phyloP scores from a whole-genome alignment of 2,888 invertebrate genomes.

The Euplagia quadripunctaria region DNA sequence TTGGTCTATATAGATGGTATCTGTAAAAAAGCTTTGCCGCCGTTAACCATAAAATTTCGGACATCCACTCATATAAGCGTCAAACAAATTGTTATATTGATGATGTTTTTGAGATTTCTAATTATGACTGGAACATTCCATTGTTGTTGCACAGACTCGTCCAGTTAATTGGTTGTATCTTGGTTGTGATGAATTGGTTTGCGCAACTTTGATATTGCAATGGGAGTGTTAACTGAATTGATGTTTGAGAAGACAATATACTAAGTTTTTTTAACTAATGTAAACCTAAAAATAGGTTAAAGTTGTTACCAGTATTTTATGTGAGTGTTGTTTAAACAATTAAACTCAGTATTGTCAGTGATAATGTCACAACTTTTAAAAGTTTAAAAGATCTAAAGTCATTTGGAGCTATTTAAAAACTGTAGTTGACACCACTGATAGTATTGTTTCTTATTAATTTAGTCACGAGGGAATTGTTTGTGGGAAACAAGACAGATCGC shows the following conservation, averaged over 20 bases:
- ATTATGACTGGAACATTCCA: slow-evolving; percentile 65
- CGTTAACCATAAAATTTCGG: slow-evolving; percentile 68
- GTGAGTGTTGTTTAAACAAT: background rate
- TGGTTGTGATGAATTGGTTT: slow-evolving; percentile 56
- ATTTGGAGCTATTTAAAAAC: slow-evolving; percentile 44
- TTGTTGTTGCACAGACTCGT: slow-evolving; percentile 61
- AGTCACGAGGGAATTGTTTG: slow-evolving; percentile 78
- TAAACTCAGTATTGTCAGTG: slow-evolving; percentile 24
- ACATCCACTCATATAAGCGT: slow-evolving; percentile 34
- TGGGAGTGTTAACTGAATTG: slow-evolving; percentile 47
- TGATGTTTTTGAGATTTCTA: slow-evolving; percentile 64
- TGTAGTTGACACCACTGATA: slow-evolving; percentile 61
- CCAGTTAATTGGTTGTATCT: slow-evolving; percentile 59
- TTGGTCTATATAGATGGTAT: slow-evolving; percentile 66
- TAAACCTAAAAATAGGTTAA: background rate
- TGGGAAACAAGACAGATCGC: slow-evolving; percentile 71
- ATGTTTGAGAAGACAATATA: slow-evolving; percentile 20
- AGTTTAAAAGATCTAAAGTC: slow-evolving; percentile 34
- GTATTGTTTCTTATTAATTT: slow-evolving; percentile 74
- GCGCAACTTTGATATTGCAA: slow-evolving; percentile 35
- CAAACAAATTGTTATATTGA: slow-evolving; percentile 46
- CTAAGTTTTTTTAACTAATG: background rate
- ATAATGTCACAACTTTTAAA: slow-evolving; percentile 42
- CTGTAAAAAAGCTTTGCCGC: slow-evolving; percentile 70
- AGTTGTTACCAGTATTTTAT: background rate